Base-by-base conservation (phyloP, 1,140 invertebrate species). In the Zaprionus nigranus region DNA sequence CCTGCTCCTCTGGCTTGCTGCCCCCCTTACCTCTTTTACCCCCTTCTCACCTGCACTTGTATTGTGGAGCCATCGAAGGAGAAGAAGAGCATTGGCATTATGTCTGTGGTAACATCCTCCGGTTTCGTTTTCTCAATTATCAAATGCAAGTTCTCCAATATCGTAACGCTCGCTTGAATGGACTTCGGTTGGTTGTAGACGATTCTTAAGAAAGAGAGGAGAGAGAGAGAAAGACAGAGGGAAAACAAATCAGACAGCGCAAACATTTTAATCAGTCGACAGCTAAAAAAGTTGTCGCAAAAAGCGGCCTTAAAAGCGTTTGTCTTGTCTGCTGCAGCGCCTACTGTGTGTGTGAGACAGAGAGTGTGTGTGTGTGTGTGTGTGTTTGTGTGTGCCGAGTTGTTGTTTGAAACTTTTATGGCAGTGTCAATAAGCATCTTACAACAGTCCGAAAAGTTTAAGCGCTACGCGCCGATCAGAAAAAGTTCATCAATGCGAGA, bases 81-180 rank as follows among this genome's bases (percentile, higher is more conserved):
- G 66, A 94, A 96, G 93, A 97, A 99, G 9, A 99, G 93, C 94
- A 99, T 95, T 5, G 97, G 97, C 65, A 99, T 93, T 26, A 99
- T 95, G 79, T 99, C 97, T 11, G 94, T 94, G 62, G 95, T 94
- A 26, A 98, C 95, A 66, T 98, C 97, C 20, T 97, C 96, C 24
- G 95, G 93, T 9, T 96, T 95, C 24, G 97, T 97, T 93, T 99
- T 99, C 82, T 97, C 95, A 84, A 99, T 94, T 79, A 99, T 96
- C 63, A 98, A 94, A 92, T 99, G 97, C 66, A 99, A 93, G 93
- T 98, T 98, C 93, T 99, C 98, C 77, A 99, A 93, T 46, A 99
- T 93, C 22, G 96, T 98, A 1, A 99, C 97, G 2, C 97, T 97
- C 2, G 97, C 97, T 93, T 98, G 96, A 66, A 98, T 96, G 26